Percentiles rank a stretch among this genome's conserved stretches.
These are phyloP conservation scores for Anthoscopus minutus DNA, from an alignment of 2,113 vertebrate species.

Conservation along the genomic window DNA sequence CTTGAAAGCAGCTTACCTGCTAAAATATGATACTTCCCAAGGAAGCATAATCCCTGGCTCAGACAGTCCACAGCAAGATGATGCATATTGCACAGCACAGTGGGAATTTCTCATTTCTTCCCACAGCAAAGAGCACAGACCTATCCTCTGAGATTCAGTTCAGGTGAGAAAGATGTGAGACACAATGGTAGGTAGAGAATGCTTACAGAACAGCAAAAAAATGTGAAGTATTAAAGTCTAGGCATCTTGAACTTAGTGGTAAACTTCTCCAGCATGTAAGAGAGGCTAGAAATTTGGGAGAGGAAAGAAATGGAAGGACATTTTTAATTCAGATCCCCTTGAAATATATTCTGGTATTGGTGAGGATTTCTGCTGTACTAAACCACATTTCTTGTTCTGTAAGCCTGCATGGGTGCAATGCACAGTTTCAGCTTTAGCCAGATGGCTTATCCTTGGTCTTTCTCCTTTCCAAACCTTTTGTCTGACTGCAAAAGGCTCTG, in stretches of 20 bases:
- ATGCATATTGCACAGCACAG: neutral
- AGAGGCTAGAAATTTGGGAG: neutral
- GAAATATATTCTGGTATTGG: neutral
- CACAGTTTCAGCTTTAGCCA: neutral
- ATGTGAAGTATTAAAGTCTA: neutral
- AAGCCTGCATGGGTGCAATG: neutral
- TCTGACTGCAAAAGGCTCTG: neutral
- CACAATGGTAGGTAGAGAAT: neutral
- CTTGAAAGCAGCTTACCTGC: conserved; percentile 17
- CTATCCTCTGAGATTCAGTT: neutral
- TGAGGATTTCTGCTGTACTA: neutral
- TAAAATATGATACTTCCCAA: neutral
- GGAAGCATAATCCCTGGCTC: neutral
- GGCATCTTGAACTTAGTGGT: neutral
- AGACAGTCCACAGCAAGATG: neutral
- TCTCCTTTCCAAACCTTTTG: neutral
- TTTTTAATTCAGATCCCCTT: neutral
- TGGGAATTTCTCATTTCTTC: neutral
- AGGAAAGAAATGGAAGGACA: neutral
- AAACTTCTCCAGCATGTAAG: neutral
- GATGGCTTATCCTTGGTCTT: neutral
- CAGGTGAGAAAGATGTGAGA: neutral
- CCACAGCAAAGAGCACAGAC: neutral
- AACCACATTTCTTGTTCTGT: neutral
- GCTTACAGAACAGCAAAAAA: neutral